Evolutionary conservation across 2,888 invertebrate species (phyloP).

Genomic region (Lithophane semibrunnea): DNA sequence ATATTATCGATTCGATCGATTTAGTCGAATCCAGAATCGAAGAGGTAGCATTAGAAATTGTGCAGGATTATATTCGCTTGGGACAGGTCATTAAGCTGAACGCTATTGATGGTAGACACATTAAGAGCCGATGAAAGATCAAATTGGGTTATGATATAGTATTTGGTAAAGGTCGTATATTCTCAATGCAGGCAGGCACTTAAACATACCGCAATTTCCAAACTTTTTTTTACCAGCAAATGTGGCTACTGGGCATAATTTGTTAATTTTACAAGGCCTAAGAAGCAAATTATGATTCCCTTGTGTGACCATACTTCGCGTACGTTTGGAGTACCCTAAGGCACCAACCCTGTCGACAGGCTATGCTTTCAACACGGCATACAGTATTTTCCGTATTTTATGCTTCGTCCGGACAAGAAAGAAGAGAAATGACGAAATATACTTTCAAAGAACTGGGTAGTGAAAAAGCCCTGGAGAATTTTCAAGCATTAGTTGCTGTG

Average conservation of each 20-base stretch:
- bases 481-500: background rate
- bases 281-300: conserved; percentile 3
- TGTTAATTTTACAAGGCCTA: background rate
- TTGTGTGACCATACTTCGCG: background rate
- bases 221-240: background rate
- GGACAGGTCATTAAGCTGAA: background rate
- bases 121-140: background rate
- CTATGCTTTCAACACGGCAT: background rate
- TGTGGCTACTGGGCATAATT: background rate
- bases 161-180: background rate
- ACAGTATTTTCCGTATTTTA: background rate
- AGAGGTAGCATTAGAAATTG: background rate
- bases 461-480: background rate
- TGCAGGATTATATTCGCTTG: background rate
- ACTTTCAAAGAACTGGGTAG: background rate
- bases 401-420: background rate
- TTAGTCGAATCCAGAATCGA: conserved; percentile 4
- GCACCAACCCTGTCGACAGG: background rate
- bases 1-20: background rate
- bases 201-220: too few relatives aligned
- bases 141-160: background rate
- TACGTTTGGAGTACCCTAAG: background rate
- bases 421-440: background rate
- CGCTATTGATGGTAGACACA: conserved; percentile 8
- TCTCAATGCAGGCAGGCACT: background rate